A percentile compares a stretch with the other conserved stretches of the same genome.
Evolutionary conservation across 2,888 invertebrate species (phyloP).

Genomic region (Brachypalpus laphriformis): DNA sequence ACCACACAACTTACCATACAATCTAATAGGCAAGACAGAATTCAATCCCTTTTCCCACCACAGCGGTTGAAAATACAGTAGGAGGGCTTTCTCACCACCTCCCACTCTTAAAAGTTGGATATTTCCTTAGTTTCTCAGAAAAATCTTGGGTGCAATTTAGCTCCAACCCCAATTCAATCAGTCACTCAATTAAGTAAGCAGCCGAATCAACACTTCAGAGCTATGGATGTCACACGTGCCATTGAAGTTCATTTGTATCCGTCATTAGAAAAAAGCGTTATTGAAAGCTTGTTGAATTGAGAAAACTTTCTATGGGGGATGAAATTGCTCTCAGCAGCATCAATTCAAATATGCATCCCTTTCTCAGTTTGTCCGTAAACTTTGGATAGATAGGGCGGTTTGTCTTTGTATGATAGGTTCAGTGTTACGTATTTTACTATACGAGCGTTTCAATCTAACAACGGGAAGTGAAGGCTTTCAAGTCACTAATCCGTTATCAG

Average conservation of each 20-base stretch:
- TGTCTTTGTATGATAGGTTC: background rate
- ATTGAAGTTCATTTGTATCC: background rate
- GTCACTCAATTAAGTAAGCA: background rate
- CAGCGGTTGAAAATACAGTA: background rate
- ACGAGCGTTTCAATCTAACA: background rate
- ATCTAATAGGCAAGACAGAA: background rate
- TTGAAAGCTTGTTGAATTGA: slow-evolving; percentile 17
- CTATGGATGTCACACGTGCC: background rate
- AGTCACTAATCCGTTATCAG: background rate
- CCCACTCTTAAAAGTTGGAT: background rate
- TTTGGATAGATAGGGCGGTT: slow-evolving; percentile 37
- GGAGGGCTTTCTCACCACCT: background rate
- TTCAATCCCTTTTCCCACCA: background rate
- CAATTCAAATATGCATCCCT: slow-evolving; percentile 46
- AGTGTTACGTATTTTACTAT: background rate
- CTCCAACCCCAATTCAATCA: background rate
- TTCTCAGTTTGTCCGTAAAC: slow-evolving; percentile 52
- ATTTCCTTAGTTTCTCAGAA: background rate
- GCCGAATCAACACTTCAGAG: background rate
- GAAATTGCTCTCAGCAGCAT: slow-evolving; percentile 45
- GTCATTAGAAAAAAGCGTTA: slow-evolving; percentile 10
- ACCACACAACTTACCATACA: too few species aligned
- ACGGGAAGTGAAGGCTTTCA: background rate
- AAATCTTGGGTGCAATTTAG: background rate
- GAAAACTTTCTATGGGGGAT: background rate